phyloP scores from a whole-genome alignment of 2,113 vertebrate species.

The Furnarius figulus region DNA sequence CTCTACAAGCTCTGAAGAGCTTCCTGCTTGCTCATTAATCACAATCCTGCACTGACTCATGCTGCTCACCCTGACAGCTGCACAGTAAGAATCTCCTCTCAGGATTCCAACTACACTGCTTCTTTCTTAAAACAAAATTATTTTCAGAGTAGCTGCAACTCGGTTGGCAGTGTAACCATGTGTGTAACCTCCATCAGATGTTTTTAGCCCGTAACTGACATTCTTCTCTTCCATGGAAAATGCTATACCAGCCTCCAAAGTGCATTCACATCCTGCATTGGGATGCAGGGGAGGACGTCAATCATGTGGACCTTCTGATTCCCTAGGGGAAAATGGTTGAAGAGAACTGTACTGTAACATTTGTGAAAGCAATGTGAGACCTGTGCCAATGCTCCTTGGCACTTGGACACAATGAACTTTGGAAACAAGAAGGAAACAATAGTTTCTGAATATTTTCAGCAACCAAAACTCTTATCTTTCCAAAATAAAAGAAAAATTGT shows the following conservation, averaged over 20 bases:
- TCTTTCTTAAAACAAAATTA: background rate
- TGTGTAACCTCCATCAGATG: background rate
- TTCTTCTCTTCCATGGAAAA: background rate
- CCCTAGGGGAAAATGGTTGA: background rate
- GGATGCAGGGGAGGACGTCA: background rate
- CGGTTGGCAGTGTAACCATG: rapidly evolving
- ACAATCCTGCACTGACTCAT: background rate
- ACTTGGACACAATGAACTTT: background rate
- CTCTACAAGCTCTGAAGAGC: background rate
- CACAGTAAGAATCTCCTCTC: background rate
- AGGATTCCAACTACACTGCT: background rate
- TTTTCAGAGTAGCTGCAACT: background rate
- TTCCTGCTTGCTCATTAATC: background rate
- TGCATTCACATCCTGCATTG: background rate
- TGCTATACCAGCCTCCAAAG: background rate
- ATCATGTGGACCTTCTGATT: background rate
- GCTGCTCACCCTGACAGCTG: background rate
- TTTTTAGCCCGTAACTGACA: background rate
- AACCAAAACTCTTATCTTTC: background rate
- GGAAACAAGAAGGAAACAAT: background rate
- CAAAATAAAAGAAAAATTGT: background rate
- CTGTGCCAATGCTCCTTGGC: background rate
- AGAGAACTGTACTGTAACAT: background rate
- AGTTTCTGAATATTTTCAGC: background rate
- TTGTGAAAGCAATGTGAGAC: background rate